These are phyloP conservation scores for Calameuta pallipes DNA, from an alignment of 2,888 invertebrate genomes.

Conservation along the genomic window DNA sequence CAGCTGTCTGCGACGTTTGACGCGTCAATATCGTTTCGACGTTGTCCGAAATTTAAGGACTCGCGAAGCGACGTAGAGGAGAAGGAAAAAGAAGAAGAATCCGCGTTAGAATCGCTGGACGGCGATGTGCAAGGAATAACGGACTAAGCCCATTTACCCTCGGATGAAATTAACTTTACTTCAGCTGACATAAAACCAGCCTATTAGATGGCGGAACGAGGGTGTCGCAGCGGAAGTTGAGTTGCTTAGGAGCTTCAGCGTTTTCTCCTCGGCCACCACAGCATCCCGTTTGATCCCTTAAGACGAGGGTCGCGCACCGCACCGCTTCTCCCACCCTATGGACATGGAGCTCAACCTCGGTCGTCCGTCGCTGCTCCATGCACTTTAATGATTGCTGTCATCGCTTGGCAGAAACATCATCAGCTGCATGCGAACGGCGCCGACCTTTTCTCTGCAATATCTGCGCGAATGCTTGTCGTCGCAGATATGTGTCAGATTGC, in stretches of 20 bases:
- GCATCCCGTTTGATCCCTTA: not conserved
- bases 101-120: no score
- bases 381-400: no score
- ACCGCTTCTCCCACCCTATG: no score
- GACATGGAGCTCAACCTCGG: no score
- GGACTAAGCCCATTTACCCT: no score
- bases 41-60: no score
- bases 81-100: not conserved
- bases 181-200: slow-evolving; percentile 42
- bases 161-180: slow-evolving; percentile 40
- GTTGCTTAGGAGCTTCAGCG: no score
- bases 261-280: slow-evolving; percentile 1
- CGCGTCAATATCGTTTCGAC: no score
- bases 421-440: not conserved
- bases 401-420: not conserved
- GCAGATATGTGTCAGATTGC: slow-evolving; percentile 58
- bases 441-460: not conserved
- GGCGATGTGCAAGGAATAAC: no score
- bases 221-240: not conserved
- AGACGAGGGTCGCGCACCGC: no score
- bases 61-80: not conserved
- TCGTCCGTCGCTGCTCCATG: no score
- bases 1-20: no score
- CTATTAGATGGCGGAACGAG: slow-evolving; percentile 19
- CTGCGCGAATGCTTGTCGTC: slow-evolving; percentile 26